Percentiles rank a stretch among this genome's conserved stretches.
Evolutionary conservation across 1,140 invertebrate genomes (phyloP).

Genomic region (Plectrocnemia conspersa): DNA sequence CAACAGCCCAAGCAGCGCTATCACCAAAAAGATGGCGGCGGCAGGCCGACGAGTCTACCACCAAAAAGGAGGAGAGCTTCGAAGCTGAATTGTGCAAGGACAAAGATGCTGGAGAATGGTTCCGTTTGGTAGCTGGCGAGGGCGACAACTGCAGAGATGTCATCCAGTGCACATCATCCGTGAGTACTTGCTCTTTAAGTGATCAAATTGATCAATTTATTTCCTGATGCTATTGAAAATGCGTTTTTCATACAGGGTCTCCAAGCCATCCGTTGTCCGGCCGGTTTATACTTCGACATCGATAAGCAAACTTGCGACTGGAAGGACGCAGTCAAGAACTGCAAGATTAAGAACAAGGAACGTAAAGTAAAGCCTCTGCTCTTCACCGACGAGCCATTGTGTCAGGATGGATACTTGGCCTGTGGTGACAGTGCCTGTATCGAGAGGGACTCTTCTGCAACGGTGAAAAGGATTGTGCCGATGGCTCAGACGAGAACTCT

Average conservation of each 20-base stretch:
- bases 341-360: conserved; percentile 86
- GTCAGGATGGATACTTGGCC: conserved; percentile 78
- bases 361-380: conserved; percentile 83
- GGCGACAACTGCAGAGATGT: conserved; percentile 93
- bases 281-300: conserved; percentile 90
- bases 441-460: conserved; percentile 88
- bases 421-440: conserved; percentile 85
- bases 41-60: conserved; percentile 48
- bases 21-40: conserved; percentile 46
- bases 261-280: conserved; percentile 88
- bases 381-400: conserved; percentile 87
- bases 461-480: conserved; percentile 83
- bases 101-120: conserved; percentile 94
- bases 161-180: conserved; percentile 90
- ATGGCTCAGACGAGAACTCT: conserved; percentile 87
- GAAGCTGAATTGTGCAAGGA: conserved; percentile 88
- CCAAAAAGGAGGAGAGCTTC: conserved; percentile 79
- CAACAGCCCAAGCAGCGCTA: conserved; percentile 23
- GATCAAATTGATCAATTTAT: too few species aligned
- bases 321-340: conserved; percentile 91
- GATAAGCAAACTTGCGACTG: conserved; percentile 95
- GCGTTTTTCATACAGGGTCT: too few species aligned
- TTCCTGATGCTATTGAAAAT: too few species aligned
- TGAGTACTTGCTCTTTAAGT: conserved; percentile 47
- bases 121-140: conserved; percentile 81